Percentiles rank a stretch among this genome's conserved stretches.
Conservation (phyloP, 2,113 vertebrate species). For the Gallinago jamesoni region DNA sequence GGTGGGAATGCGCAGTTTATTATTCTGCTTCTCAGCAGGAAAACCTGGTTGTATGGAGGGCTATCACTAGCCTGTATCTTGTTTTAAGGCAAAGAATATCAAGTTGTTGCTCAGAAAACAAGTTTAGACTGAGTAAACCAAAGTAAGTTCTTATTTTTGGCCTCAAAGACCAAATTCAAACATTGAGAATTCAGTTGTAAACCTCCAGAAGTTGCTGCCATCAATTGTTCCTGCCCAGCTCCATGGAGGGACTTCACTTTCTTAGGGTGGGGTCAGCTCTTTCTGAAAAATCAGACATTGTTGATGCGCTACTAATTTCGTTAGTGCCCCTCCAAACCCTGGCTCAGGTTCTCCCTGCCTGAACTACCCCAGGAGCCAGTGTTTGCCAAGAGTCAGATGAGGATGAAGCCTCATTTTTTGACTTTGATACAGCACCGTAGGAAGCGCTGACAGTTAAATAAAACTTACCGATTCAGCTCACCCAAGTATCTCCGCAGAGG, state of each 20-base stretch:
- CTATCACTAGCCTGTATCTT: background rate
- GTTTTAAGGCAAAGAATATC: background rate
- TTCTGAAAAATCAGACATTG: background rate
- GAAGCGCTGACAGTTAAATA: slow-evolving; percentile 21
- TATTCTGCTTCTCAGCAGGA: slow-evolving; percentile 14
- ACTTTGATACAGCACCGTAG: background rate
- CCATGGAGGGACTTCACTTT: background rate
- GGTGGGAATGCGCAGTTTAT: background rate
- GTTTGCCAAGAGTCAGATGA: background rate
- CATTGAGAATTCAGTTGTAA: background rate
- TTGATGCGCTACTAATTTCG: background rate
- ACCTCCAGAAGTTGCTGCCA: background rate
- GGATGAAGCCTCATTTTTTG: background rate
- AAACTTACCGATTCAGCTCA: slow-evolving; percentile 49
- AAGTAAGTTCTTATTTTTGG: background rate
- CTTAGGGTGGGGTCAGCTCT: background rate
- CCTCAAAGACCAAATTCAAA: background rate
- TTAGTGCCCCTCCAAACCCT: background rate
- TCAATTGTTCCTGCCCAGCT: background rate
- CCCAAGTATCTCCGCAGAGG: background rate
- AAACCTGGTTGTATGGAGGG: background rate
- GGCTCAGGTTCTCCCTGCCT: background rate
- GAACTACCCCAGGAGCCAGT: background rate
- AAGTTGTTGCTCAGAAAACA: background rate
- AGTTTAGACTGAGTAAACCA: background rate